Conservation (phyloP, 2,113 vertebrate genomes). For the Galeopterus variegatus region DNA sequence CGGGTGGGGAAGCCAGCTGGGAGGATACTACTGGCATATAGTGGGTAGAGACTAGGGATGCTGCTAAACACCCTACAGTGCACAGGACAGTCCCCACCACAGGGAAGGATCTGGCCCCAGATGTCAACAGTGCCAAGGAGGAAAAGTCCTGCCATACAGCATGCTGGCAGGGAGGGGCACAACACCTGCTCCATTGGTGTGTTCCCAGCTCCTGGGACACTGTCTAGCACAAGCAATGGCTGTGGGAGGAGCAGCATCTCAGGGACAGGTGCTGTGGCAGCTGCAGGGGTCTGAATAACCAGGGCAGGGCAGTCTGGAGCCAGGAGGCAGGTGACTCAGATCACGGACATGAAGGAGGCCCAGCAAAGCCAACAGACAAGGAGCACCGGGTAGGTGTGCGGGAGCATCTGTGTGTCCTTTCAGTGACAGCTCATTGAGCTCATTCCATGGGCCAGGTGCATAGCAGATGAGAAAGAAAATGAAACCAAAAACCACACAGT, state of each 20-base stretch:
- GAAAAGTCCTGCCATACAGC: not conserved
- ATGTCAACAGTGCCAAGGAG: rapidly evolving
- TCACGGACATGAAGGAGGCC: not conserved
- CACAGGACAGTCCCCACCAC: not conserved
- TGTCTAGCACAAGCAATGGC: not conserved
- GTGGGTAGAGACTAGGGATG: not conserved
- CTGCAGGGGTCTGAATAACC: not conserved
- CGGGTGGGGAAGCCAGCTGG: not conserved
- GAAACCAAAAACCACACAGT: not conserved
- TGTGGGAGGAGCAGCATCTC: rapidly evolving
- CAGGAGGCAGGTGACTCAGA: rapidly evolving
- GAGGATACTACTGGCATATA: not conserved
- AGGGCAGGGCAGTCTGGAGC: not conserved
- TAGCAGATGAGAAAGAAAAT: not conserved
- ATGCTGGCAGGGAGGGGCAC: rapidly evolving
- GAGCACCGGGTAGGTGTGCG: not conserved
- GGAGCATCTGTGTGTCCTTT: too few species aligned
- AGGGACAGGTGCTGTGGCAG: not conserved
- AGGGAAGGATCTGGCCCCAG: too few species aligned
- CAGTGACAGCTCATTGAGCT: too few species aligned
- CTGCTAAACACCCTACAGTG: too few species aligned
- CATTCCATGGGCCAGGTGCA: not conserved
- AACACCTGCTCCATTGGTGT: not conserved
- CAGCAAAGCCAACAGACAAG: not conserved
- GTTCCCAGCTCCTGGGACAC: not conserved